These are phyloP conservation scores for Camptogramma bilineatum DNA, from an alignment of 2,888 invertebrate genomes.

Conservation along the genomic window DNA sequence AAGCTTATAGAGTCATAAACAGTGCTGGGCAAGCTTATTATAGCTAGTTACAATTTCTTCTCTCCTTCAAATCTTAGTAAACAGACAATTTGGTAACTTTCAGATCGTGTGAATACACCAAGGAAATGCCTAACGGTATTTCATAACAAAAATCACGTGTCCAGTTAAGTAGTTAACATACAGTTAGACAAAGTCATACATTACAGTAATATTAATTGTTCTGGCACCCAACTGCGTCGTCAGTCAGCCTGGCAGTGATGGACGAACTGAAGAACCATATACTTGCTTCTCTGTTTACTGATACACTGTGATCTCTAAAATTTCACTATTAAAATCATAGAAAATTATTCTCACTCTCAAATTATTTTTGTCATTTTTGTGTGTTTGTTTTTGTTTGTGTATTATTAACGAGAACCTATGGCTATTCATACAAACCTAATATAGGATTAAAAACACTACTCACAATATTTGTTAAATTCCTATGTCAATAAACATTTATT, in stretches of 20 bases:
- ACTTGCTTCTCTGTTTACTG: not conserved
- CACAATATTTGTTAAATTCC: too few relatives aligned
- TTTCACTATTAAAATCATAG: not conserved
- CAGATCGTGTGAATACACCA: not conserved
- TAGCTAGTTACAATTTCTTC: too few relatives aligned
- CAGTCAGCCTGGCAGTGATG: constrained; percentile 36
- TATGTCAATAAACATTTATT: too few relatives aligned
- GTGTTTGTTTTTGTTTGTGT: too few relatives aligned
- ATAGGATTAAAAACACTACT: too few relatives aligned
- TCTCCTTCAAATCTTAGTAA: too few relatives aligned
- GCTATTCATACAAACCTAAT: too few relatives aligned
- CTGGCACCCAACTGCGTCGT: constrained; percentile 37
- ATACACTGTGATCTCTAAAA: not conserved
- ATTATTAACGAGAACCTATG: too few relatives aligned
- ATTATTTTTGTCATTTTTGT: too few relatives aligned
- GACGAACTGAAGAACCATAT: constrained; percentile 20
- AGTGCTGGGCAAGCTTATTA: too few relatives aligned
- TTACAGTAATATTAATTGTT: constrained; percentile 35
- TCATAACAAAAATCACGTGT: constrained; percentile 12
- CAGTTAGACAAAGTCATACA: constrained; percentile 26
- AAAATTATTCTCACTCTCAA: too few relatives aligned
- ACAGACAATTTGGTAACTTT: not conserved
- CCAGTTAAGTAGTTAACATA: constrained; percentile 10
- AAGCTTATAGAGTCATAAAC: too few relatives aligned
- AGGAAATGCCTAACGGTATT: not conserved